Evolutionary conservation across 2,797 vertebrate species (phyloP).

Genomic region (Spizella passerina): DNA sequence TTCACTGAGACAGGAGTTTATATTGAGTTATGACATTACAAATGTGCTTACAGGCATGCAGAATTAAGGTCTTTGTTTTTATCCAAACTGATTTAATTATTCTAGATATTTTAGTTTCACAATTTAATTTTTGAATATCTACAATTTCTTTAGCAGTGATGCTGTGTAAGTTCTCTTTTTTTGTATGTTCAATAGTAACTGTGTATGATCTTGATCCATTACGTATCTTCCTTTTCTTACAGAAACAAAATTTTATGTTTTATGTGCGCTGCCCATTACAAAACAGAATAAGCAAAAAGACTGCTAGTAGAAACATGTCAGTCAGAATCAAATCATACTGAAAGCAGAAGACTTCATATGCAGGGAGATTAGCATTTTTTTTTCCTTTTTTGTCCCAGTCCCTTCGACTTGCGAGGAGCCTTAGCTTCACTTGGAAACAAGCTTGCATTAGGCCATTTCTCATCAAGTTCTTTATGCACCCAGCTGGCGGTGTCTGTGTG

Average conservation of each 20-base stretch:
- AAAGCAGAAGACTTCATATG: neutral
- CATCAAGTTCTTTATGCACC: constrained; percentile 39
- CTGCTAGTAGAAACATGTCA: neutral
- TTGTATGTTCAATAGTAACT: neutral
- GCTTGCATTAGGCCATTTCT: constrained; percentile 31
- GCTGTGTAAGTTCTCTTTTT: neutral
- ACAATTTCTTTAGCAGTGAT: neutral
- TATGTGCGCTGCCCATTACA: neutral
- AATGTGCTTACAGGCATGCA: neutral
- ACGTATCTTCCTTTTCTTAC: neutral
- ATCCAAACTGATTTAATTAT: neutral
- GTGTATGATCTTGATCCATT: neutral
- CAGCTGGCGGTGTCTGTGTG: constrained; percentile 47
- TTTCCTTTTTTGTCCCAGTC: accelerated
- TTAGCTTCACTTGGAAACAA: neutral
- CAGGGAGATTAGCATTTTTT: neutral
- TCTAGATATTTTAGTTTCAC: neutral
- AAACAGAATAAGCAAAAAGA: neutral
- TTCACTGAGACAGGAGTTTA: neutral
- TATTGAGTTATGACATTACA: neutral
- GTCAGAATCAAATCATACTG: neutral
- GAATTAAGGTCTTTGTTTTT: neutral
- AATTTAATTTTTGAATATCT: neutral
- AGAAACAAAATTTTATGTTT: neutral
- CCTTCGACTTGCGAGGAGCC: neutral